Percentiles rank a stretch among this genome's conserved stretches.
Evolutionary conservation across 2,797 vertebrate species (phyloP).

Genomic region (Sparus aurata): DNA sequence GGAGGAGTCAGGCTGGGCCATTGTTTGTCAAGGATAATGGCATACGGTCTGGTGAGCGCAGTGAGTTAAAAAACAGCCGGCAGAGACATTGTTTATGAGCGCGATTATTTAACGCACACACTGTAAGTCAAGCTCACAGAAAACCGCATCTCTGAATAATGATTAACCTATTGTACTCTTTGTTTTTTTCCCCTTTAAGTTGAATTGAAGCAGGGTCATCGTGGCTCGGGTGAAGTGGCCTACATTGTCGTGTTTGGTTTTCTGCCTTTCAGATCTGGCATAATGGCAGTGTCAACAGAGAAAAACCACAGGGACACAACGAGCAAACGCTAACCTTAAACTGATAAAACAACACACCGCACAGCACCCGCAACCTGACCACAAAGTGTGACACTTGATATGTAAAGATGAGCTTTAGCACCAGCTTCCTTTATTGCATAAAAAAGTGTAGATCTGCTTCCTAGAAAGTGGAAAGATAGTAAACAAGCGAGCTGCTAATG

Average conservation of each 20-base stretch:
- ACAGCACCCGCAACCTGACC: neutral
- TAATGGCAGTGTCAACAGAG: slow-evolving; percentile 53
- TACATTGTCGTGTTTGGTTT: slow-evolving; percentile 42
- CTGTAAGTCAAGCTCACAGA: slow-evolving; percentile 5
- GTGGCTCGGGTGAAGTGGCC: neutral
- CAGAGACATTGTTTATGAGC: slow-evolving; percentile 37
- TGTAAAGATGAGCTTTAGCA: slow-evolving; percentile 14
- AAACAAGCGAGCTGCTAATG: neutral
- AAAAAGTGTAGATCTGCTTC: neutral
- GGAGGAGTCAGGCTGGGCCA: slow-evolving; percentile 54
- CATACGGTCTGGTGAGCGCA: slow-evolving; percentile 31
- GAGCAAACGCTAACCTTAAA: neutral
- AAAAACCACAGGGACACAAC: neutral
- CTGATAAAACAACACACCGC: neutral
- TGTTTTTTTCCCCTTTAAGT: neutral
- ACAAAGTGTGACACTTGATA: neutral
- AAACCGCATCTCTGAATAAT: slow-evolving; percentile 14
- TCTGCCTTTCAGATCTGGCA: slow-evolving; percentile 17
- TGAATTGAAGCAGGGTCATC: slow-evolving; percentile 24
- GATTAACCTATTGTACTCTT: neutral
- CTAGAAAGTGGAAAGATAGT: neutral
- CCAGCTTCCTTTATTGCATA: neutral
- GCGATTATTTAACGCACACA: slow-evolving; percentile 13
- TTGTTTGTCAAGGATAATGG: slow-evolving; percentile 67
- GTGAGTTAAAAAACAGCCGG: slow-evolving; percentile 45